phyloP scores from a whole-genome alignment of 23 tunicate genomes.

The Trididemnum nubilum region DNA sequence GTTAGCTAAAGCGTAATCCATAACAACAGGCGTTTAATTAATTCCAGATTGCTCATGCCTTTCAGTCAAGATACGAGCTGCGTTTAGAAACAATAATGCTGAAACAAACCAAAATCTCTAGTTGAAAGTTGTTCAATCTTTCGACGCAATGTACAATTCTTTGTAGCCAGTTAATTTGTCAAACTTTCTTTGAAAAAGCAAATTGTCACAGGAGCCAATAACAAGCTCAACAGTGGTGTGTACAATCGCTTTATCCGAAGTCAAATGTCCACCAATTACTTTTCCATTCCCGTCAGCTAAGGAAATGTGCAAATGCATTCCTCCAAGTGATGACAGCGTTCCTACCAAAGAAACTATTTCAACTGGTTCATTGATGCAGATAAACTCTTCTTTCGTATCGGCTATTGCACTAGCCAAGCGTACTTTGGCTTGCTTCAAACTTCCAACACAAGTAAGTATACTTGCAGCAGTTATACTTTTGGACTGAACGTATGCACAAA shows the following conservation, averaged over 20 bases:
- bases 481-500: background rate
- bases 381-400: background rate
- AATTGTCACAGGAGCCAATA: constrained; percentile 42
- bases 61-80: no score
- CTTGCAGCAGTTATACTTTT: constrained; percentile 27
- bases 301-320: constrained; percentile 69
- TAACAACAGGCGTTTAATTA: no score
- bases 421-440: constrained; percentile 57
- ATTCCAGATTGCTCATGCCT: no score
- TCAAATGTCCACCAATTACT: constrained; percentile 72
- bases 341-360: constrained; percentile 89
- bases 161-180: constrained; percentile 60
- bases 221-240: constrained; percentile 71
- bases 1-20: no score
- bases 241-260: constrained; percentile 40
- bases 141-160: constrained; percentile 43
- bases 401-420: constrained; percentile 58
- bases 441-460: constrained; percentile 80
- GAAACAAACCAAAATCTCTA: no score
- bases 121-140: no score
- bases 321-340: constrained; percentile 55
- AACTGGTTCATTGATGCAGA: constrained; percentile 35
- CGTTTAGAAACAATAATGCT: no score
- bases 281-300: constrained; percentile 65
- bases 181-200: constrained; percentile 46